Evolutionary conservation across 2,113 vertebrate genomes (phyloP), one percentile per base, ranked within the genome.

Genomic region (Casuarius casuarius): DNA sequence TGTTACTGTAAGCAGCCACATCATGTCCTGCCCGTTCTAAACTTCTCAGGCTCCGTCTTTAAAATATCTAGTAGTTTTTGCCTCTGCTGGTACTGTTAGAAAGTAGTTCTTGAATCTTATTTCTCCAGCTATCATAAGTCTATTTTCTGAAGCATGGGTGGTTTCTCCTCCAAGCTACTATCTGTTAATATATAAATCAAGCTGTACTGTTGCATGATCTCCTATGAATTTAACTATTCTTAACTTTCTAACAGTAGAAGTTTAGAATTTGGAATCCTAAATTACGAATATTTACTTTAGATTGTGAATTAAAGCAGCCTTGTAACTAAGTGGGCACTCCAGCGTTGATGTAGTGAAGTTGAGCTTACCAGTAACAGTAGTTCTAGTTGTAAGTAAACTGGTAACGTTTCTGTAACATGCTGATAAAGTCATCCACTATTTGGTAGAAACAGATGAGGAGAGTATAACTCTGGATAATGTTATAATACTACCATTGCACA

Each of bases 251-350:
- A 18, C 5, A 48, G 33, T 54, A 68, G 28, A 48, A 12, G 2
- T 42, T 96, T 48, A 94, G 49, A 40, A 40, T 84, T 91, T 15
- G 26, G 14, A 31, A 33, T 94, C n/a, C 46, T 33, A 83, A 46
- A 22, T 63, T 72, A 68, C 23, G 42, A 42, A 1, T 79, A 28
- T 35, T 88, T 83, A 51, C 38, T 62, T 70, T 23, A 51, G 44
- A 58, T 12, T 78, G 21, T 73, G 59, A 78, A 14, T 38, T 76
- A 25, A 46, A 44, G 29, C 61, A 61, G 8, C 18, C 16, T 91
- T 31, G 91, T 54, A 42, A 52, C 19, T 42, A 31, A 35, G 8
- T n/a, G 20, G 67, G 17, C 19, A 7, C 22, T 62, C 19, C 15
- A 72, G 48, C 25, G 25, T 59, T 65, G 7, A n/a, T 59, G 4